Evolutionary conservation across 53 echinoderm and acorn worm species (phyloP).

Genomic region (Antedon mediterranea): DNA sequence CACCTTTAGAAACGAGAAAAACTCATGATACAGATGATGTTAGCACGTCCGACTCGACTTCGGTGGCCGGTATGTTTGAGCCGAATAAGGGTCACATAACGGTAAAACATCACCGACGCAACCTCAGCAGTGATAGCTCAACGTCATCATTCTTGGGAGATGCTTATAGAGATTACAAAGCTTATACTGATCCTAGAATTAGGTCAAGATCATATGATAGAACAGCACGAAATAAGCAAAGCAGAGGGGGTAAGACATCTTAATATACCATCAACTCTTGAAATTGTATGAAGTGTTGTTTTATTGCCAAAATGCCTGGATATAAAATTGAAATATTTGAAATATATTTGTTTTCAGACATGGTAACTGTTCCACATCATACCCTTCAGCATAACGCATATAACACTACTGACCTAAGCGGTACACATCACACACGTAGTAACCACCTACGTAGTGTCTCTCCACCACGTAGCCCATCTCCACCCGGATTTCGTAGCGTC

Average conservation of each 20-base stretch:
- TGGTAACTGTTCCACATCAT: background rate
- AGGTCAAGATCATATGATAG: background rate
- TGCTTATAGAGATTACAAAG: background rate
- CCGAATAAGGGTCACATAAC: background rate
- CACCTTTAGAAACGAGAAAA: background rate
- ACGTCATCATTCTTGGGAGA: conserved; percentile 5
- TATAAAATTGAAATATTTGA: too few species aligned
- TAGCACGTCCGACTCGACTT: background rate
- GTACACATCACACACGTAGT: background rate
- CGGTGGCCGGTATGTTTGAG: background rate
- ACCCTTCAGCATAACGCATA: background rate
- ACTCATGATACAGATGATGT: background rate
- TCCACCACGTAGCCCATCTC: background rate
- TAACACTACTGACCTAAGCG: background rate
- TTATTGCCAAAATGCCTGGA: too few species aligned
- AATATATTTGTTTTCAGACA: background rate
- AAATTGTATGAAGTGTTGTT: too few species aligned
- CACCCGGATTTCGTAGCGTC: conserved; percentile 3
- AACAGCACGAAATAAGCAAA: background rate
- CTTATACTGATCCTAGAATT: background rate
- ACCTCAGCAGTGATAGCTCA: conserved; percentile 2
- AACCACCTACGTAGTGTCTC: background rate
- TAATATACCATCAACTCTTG: too few species aligned
- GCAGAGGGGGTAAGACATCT: conserved; percentile 8
- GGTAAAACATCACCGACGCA: background rate